These are phyloP conservation scores for Antheraea mylitta DNA, from an alignment of 1,140 invertebrate genomes.

Conservation along the genomic window DNA sequence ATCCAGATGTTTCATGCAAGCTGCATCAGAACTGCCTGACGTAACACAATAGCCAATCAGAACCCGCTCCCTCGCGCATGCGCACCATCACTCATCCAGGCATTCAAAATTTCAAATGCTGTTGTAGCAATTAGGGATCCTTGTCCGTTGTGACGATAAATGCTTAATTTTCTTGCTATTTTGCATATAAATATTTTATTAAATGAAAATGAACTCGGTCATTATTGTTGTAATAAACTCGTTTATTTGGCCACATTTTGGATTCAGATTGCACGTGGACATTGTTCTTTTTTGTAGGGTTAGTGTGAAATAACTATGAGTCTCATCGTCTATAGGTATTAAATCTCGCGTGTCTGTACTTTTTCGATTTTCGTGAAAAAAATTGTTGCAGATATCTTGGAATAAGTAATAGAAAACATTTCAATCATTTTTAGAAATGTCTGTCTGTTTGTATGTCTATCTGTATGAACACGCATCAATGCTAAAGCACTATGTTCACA, in stretches of 20 bases:
- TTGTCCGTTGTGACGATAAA: neutral
- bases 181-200: conserved; percentile 8
- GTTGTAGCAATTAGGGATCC: conserved; percentile 1
- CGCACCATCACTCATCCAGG: conserved; percentile 33
- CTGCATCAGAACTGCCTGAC: conserved; percentile 29
- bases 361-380: too few relatives aligned
- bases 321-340: too few relatives aligned
- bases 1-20: conserved; percentile 15
- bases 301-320: neutral
- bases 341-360: too few relatives aligned
- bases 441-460: too few relatives aligned
- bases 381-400: too few relatives aligned
- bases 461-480: too few relatives aligned
- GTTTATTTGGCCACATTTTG: neutral
- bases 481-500: too few relatives aligned
- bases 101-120: conserved; percentile 27
- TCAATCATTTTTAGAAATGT: too few relatives aligned
- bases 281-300: neutral
- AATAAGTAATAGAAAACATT: too few relatives aligned
- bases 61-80: conserved; percentile 29
- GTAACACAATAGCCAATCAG: conserved; percentile 55
- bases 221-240: conserved; percentile 2
- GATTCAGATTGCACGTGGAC: neutral
- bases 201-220: neutral
- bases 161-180: neutral